Evolutionary conservation across 2,113 vertebrate genomes (phyloP), one percentile per base, ranked within the genome.

Genomic region (Phalacrocorax brasilianus): DNA sequence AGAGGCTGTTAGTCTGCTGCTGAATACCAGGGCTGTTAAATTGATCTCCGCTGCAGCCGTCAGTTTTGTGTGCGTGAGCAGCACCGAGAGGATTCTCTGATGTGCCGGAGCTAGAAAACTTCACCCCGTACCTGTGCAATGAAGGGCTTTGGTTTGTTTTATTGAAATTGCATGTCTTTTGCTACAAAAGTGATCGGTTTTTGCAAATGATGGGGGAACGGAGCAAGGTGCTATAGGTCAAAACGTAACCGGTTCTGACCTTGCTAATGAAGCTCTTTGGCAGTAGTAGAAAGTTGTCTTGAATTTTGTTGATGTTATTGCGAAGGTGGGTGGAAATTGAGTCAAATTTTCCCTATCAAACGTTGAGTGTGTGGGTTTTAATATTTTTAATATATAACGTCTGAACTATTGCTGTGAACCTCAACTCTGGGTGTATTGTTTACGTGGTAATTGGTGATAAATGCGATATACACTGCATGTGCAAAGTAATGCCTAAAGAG

Each of bases 11-110:
- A 70, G 71, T 27, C 61, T 79, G 56, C 88, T 47, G 78, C 84
- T 77, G 53, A 96, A 47, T 84, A 42, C 77, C 68, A 5, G 83
- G 76, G 91, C 92, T 90, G 62, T 77, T 86, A 15, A n/a, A 44
- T n/a, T 88, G 67, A 90, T 84, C 74, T n/a, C 53, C 47, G 81
- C 88, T 55, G 81, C 87, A 86, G 90, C 84, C 85, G 20, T 44
- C 16, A 11, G 50, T 35, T 45, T 20, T 15, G 58, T 22, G 74
- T 50, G 52, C 24, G 35, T 9, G 52, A 76, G 81, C 67, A 56
- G 86, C 67, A 5, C 49, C 56, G 6, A 30, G 61, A 45, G 85
- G 71, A 71, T 85, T 33, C 53, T 66, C 77, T 53, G 85, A 12
- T 27, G 33, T 53, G 53, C 89, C 5, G 32, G 38, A 88, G 85